phyloP scores from a whole-genome alignment of 2,888 invertebrate species.

The Monopis laevigella region DNA sequence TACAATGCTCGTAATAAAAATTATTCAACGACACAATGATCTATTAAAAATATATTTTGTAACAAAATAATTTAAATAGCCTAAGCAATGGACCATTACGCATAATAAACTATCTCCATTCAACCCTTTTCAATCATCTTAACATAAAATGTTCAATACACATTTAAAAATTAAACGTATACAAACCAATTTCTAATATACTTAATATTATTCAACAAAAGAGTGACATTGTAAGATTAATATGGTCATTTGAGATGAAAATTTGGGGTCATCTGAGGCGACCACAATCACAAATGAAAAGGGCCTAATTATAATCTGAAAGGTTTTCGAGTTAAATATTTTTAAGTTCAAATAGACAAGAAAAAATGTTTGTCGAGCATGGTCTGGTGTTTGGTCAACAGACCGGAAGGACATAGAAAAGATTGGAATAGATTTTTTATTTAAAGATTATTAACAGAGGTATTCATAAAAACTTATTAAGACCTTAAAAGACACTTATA shows the following conservation, averaged over 20 bases:
- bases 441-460: background rate
- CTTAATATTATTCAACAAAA: constrained; percentile 31
- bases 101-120: constrained; percentile 12
- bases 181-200: no score
- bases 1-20: no score
- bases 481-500: no score
- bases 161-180: background rate
- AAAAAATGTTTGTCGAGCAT: constrained; percentile 54
- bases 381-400: constrained; percentile 56
- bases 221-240: constrained; percentile 52
- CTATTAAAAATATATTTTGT: no score
- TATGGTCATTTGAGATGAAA: constrained; percentile 50
- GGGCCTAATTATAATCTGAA: constrained; percentile 63
- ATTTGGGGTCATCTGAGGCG: constrained; percentile 33
- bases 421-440: constrained; percentile 23
- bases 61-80: no score
- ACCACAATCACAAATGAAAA: constrained; percentile 29
- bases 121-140: constrained; percentile 20
- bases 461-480: no score
- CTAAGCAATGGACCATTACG: no score
- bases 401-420: constrained; percentile 33
- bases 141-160: constrained; percentile 2
- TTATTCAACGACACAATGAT: no score
- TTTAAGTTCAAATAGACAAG: constrained; percentile 50
- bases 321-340: constrained; percentile 61